Conservation (phyloP, 2,797 vertebrate species). For the Pteronotus mesoamericanus region DNA sequence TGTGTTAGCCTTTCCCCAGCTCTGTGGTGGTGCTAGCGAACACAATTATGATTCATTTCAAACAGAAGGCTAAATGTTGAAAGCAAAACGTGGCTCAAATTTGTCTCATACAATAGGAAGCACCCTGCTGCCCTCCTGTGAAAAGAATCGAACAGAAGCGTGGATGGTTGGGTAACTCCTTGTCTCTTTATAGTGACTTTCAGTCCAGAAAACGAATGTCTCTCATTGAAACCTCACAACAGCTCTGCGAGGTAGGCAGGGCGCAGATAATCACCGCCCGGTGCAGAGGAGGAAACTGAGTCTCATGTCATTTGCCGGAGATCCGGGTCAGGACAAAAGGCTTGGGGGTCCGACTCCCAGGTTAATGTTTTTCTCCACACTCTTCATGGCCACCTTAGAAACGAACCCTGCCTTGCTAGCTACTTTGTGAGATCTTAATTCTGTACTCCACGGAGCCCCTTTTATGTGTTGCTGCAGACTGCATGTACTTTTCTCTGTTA, state of each 20-base stretch:
- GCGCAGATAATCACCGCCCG: fast-evolving
- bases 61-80: background rate
- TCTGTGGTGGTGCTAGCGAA: background rate
- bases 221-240: background rate
- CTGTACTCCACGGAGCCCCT: background rate
- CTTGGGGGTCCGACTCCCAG: background rate
- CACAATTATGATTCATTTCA: background rate
- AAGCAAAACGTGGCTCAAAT: background rate
- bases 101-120: background rate
- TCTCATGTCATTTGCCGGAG: background rate
- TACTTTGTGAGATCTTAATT: background rate
- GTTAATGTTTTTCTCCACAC: background rate
- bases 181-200: background rate
- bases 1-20: background rate
- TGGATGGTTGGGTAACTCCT: too few relatives aligned
- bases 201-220: background rate
- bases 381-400: background rate
- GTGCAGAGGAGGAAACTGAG: background rate
- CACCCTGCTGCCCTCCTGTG: background rate
- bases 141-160: background rate
- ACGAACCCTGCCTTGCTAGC: background rate
- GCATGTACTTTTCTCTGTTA: conserved; percentile 14
- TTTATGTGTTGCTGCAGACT: background rate
- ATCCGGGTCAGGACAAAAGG: background rate
- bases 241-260: background rate